phyloP scores from a whole-genome alignment of 2,888 invertebrate genomes.

The Pardosa pseudoannulata region DNA sequence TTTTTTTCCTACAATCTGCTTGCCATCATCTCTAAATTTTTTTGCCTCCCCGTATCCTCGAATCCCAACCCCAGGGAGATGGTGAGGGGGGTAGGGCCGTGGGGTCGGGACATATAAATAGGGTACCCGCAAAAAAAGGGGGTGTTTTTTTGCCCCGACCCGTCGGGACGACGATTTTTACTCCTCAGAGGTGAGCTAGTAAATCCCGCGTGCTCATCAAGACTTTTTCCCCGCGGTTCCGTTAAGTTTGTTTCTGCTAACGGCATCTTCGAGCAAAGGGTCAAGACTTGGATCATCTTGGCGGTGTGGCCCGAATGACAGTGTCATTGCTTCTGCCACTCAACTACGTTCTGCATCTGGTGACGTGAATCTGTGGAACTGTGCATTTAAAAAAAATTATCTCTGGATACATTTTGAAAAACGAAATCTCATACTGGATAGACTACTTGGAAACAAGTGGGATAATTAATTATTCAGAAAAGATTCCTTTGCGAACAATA shows the following conservation, averaged over 20 bases:
- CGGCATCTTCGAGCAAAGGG: background rate
- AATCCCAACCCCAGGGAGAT: slow-evolving; percentile 64
- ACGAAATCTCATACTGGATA: too few species aligned
- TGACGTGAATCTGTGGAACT: too few species aligned
- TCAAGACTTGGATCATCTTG: background rate
- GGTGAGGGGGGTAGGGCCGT: slow-evolving; percentile 24
- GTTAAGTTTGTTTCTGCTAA: background rate
- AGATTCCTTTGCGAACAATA: too few species aligned
- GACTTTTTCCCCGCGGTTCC: background rate
- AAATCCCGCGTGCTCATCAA: background rate
- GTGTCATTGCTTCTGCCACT: background rate
- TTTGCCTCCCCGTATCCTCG: slow-evolving; percentile 62
- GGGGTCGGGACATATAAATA: slow-evolving; percentile 62
- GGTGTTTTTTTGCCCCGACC: slow-evolving; percentile 63
- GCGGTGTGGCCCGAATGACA: background rate
- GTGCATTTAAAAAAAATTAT: too few species aligned
- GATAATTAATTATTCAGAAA: too few species aligned
- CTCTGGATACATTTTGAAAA: too few species aligned
- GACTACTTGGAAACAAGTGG: too few species aligned
- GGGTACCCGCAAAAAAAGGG: slow-evolving; percentile 59
- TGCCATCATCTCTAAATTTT: slow-evolving; percentile 42
- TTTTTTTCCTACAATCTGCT: slow-evolving; percentile 48
- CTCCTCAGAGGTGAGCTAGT: background rate
- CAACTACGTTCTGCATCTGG: too few species aligned
- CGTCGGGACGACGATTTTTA: slow-evolving; percentile 21